Percentiles rank a stretch among this genome's conserved stretches.
These are phyloP conservation scores for Hystrix brachyura DNA, from an alignment of 2,113 vertebrate genomes.

Conservation along the genomic window DNA sequence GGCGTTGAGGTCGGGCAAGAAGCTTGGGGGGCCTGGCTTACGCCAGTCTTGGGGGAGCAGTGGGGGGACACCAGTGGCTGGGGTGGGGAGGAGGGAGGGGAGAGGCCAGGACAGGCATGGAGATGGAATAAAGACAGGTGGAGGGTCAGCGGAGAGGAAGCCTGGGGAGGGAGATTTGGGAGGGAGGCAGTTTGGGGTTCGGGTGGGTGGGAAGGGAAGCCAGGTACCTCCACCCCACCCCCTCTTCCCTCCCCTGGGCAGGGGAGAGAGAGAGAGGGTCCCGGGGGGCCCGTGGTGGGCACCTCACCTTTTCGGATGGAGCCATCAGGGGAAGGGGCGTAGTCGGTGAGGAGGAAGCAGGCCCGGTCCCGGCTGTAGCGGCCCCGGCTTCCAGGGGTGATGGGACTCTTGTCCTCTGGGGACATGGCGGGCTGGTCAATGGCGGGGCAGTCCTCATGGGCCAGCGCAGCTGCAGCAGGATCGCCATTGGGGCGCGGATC, in stretches of 20 bases:
- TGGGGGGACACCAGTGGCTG: constrained; percentile 80
- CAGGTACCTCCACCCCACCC: constrained; percentile 43
- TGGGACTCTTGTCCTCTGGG: constrained; percentile 94
- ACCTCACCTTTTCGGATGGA: constrained; percentile 95
- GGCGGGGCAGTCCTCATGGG: constrained; percentile 96
- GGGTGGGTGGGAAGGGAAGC: background rate
- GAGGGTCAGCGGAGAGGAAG: constrained; percentile 72
- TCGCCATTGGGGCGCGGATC: constrained; percentile 91
- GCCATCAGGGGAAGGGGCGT: constrained; percentile 93
- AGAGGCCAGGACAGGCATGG: constrained; percentile 49
- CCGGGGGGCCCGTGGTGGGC: constrained; percentile 36
- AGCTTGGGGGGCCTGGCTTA: constrained; percentile 82
- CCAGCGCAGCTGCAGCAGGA: constrained; percentile 93
- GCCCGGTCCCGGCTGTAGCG: constrained; percentile 95
- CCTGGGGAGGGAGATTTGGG: background rate
- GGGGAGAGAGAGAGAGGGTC: constrained; percentile 46
- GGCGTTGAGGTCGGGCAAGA: constrained; percentile 84
- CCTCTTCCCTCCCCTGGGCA: background rate
- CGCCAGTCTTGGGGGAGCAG: constrained; percentile 75
- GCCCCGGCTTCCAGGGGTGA: constrained; percentile 90
- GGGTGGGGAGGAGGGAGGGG: constrained; percentile 72
- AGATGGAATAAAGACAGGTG: constrained; percentile 82
- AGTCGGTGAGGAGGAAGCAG: constrained; percentile 96
- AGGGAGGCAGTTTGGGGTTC: constrained; percentile 14
- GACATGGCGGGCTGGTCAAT: constrained; percentile 96